Conservation (phyloP, 2,888 invertebrate species). For the Drepanosiphum platanoidis region DNA sequence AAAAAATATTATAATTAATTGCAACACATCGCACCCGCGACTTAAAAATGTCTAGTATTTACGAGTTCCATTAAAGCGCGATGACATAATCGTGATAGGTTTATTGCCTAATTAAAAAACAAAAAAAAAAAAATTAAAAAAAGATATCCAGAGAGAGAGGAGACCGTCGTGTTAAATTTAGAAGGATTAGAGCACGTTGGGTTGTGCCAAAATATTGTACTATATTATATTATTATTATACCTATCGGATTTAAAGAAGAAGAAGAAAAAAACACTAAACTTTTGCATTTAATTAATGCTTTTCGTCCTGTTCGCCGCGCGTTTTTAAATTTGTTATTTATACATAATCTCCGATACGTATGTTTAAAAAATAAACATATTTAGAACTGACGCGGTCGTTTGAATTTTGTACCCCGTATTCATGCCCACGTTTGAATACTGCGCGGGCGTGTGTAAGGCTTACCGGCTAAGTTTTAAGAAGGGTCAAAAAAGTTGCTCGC, state of each 20-base stretch:
- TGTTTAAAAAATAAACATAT: background rate
- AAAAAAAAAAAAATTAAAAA: too few relatives aligned
- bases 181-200: conserved; percentile 33
- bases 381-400: background rate
- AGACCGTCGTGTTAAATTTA: conserved; percentile 51
- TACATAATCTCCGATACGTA: background rate
- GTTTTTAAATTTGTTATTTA: background rate
- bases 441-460: too few relatives aligned
- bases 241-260: too few relatives aligned
- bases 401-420: background rate
- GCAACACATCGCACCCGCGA: background rate
- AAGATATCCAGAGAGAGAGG: conserved; percentile 38
- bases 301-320: background rate
- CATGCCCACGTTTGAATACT: too few relatives aligned
- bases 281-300: conserved; percentile 14
- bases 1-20: too few relatives aligned
- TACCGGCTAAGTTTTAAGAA: too few relatives aligned
- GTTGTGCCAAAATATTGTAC: conserved; percentile 46
- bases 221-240: background rate
- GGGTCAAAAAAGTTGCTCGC: too few relatives aligned
- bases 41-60: conserved; percentile 21
- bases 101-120: conserved; percentile 40
- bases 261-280: too few relatives aligned
- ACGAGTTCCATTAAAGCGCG: conserved; percentile 36
- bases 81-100: conserved; percentile 43